Conservation (phyloP, 2,113 vertebrate genomes). For the Lagopus muta region DNA sequence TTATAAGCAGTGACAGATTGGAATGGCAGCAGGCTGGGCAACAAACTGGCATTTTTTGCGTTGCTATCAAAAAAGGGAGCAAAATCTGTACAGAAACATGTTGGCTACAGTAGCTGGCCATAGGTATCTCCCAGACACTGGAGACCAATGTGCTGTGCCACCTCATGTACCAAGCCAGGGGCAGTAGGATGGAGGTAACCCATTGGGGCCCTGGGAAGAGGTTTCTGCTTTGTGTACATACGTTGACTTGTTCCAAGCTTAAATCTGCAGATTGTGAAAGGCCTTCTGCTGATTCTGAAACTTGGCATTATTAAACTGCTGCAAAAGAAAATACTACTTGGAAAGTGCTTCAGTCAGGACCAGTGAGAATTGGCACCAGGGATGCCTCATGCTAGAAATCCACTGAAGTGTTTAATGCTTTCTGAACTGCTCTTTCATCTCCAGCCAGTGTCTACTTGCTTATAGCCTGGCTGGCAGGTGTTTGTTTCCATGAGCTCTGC, state of each 20-base stretch:
- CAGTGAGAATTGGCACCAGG: background rate
- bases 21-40: conserved; percentile 1
- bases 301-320: background rate
- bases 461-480: background rate
- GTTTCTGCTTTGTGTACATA: background rate
- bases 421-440: background rate
- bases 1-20: conserved; percentile 37
- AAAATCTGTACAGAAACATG: background rate
- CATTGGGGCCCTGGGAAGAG: background rate
- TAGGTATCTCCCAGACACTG: background rate
- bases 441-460: background rate
- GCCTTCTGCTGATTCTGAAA: background rate
- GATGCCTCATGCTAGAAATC: background rate
- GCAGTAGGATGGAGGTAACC: background rate
- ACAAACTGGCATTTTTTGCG: background rate
- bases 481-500: background rate
- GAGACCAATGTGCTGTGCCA: background rate
- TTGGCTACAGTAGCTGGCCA: background rate
- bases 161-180: background rate
- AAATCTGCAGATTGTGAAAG: background rate
- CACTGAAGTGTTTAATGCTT: background rate
- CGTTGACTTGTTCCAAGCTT: background rate
- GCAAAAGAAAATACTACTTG: background rate
- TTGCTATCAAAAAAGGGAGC: conserved; percentile 22
- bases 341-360: background rate